Evolutionary conservation across 1,140 invertebrate species (phyloP).

Genomic region (Trichonephila clavipes): DNA sequence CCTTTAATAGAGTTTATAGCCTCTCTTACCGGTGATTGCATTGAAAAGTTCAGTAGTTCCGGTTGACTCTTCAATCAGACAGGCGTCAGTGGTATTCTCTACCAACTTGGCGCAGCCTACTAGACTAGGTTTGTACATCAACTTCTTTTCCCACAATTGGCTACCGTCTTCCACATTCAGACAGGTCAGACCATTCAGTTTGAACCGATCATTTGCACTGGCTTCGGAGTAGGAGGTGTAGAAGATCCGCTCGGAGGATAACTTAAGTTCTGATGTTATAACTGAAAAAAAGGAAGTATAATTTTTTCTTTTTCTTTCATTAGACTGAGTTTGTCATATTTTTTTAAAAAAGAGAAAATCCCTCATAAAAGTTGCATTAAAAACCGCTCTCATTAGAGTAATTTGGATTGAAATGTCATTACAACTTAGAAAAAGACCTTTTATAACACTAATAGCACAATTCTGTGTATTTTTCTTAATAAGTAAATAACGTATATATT

Average conservation of each 20-base stretch:
- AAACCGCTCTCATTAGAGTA: too few relatives aligned
- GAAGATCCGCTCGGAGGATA: not conserved
- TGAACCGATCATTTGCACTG: not conserved
- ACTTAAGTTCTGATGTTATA: not conserved
- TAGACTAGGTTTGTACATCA: not conserved
- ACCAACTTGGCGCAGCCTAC: not conserved
- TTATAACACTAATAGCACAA: too few relatives aligned
- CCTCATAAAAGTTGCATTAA: too few relatives aligned
- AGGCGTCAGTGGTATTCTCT: not conserved
- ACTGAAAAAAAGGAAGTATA: not conserved
- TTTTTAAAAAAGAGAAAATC: too few relatives aligned
- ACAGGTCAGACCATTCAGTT: not conserved
- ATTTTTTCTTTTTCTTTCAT: too few relatives aligned
- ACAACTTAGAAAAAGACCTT: too few relatives aligned
- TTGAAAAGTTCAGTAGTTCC: not conserved
- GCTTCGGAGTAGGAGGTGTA: not conserved
- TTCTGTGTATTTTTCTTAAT: too few relatives aligned
- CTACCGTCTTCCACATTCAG: not conserved
- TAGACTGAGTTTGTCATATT: too few relatives aligned
- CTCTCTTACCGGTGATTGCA: not conserved
- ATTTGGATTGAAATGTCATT: too few relatives aligned
- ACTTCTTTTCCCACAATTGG: not conserved
- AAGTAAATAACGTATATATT: too few relatives aligned
- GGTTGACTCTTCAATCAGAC: not conserved
- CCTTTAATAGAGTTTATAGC: too few relatives aligned